phyloP scores from a whole-genome alignment of 1,140 invertebrate genomes.

The Sarcophaga peregrina region DNA sequence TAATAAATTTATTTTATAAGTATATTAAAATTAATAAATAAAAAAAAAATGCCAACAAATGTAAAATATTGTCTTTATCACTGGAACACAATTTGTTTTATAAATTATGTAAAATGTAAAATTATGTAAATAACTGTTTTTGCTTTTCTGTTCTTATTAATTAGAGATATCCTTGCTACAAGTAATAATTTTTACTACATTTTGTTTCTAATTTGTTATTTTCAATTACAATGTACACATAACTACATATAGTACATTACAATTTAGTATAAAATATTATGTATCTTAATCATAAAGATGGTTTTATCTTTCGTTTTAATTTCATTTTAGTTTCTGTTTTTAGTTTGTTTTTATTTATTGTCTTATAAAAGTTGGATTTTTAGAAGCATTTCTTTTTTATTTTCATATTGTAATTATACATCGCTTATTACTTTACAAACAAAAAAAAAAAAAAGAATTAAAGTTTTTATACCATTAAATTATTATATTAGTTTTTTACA shows the following conservation, averaged over 20 bases:
- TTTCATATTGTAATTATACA: background rate
- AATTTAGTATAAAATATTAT: background rate
- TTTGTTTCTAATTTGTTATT: no score
- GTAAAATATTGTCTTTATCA: slow-evolving; percentile 37
- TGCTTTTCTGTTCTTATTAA: background rate
- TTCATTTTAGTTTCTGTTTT: background rate
- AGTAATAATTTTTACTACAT: background rate
- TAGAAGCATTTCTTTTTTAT: background rate
- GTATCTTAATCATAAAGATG: background rate
- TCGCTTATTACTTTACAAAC: background rate
- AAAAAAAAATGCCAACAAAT: slow-evolving; percentile 28
- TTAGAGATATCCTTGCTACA: background rate
- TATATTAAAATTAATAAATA: slow-evolving; percentile 18
- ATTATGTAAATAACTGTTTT: background rate
- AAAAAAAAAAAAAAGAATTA: background rate
- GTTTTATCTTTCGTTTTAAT: background rate
- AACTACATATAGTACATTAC: background rate
- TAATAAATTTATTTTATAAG: background rate
- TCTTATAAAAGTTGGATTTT: slow-evolving; percentile 11
- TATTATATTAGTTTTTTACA: background rate
- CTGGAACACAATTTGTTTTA: slow-evolving; percentile 30
- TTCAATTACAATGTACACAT: background rate
- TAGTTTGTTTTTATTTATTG: slow-evolving; percentile 4
- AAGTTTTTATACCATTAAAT: background rate
- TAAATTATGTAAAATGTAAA: background rate